Conservation (phyloP, 2,888 invertebrate genomes). For the Xanthorhoe designata region DNA sequence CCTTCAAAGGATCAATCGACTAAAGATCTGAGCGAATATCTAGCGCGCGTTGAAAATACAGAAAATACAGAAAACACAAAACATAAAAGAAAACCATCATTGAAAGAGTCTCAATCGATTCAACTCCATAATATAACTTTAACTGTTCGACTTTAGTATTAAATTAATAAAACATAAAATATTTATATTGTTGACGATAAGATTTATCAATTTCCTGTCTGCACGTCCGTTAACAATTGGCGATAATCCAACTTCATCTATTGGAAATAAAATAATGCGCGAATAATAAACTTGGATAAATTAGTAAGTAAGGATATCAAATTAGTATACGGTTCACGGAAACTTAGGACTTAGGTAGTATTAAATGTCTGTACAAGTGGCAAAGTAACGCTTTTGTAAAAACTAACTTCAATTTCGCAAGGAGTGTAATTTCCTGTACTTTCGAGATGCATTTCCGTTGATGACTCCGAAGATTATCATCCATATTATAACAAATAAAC, state of each 20-base stretch:
- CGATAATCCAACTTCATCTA: background rate
- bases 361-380: background rate
- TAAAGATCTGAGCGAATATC: too few relatives aligned
- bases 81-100: too few relatives aligned
- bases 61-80: too few relatives aligned
- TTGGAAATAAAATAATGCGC: background rate
- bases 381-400: background rate
- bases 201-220: conserved; percentile 26
- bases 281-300: background rate
- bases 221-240: conserved; percentile 4
- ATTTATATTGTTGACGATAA: conserved; percentile 5
- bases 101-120: too few relatives aligned
- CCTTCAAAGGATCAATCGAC: too few relatives aligned
- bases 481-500: too few relatives aligned
- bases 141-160: background rate
- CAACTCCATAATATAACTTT: background rate
- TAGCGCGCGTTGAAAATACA: too few relatives aligned
- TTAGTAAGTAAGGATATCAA: background rate
- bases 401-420: too few relatives aligned
- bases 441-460: too few relatives aligned
- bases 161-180: background rate
- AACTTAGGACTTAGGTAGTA: background rate
- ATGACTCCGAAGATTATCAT: too few relatives aligned
- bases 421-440: too few relatives aligned
- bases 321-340: background rate